phyloP scores from a whole-genome alignment of 2,113 vertebrate species.

The Ictidomys tridecemlineatus region DNA sequence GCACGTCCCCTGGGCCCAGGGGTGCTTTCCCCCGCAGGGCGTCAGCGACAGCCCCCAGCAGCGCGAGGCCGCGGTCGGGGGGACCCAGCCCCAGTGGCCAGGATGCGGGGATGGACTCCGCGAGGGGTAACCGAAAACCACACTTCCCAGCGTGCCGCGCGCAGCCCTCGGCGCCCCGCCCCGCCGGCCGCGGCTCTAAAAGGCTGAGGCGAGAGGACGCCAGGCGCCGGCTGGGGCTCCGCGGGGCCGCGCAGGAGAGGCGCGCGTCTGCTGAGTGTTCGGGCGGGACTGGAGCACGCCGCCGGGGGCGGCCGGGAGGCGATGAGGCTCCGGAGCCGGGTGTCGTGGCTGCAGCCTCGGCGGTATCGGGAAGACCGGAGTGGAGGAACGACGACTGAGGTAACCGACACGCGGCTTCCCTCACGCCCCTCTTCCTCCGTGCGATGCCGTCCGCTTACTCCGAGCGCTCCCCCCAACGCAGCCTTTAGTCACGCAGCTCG shows the following conservation, averaged over 20 bases:
- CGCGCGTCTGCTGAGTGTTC: not conserved
- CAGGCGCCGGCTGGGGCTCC: not conserved
- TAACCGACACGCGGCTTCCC: not conserved
- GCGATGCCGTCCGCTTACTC: not conserved
- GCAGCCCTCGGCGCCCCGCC: not conserved
- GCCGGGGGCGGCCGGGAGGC: not conserved
- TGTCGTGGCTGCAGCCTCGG: not conserved
- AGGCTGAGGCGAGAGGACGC: not conserved
- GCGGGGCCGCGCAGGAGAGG: not conserved
- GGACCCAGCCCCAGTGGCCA: fast-evolving
- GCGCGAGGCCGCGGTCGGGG: fast-evolving
- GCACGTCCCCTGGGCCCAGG: fast-evolving
- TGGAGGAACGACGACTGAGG: constrained; percentile 15
- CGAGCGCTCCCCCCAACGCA: not conserved
- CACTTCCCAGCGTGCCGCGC: constrained; percentile 73
- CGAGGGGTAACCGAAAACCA: not conserved
- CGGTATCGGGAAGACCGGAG: not conserved
- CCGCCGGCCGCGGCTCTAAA: fast-evolving
- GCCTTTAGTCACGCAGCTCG: too few species aligned
- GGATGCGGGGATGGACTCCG: not conserved
- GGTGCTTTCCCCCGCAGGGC: fast-evolving
- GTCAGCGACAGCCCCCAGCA: not conserved
- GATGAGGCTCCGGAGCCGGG: not conserved
- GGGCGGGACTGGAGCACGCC: fast-evolving
- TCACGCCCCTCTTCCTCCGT: not conserved